Percentiles rank a stretch among this genome's conserved stretches.
phyloP scores from a whole-genome alignment of 2,888 invertebrate species.

The Acrobasis consociella region DNA sequence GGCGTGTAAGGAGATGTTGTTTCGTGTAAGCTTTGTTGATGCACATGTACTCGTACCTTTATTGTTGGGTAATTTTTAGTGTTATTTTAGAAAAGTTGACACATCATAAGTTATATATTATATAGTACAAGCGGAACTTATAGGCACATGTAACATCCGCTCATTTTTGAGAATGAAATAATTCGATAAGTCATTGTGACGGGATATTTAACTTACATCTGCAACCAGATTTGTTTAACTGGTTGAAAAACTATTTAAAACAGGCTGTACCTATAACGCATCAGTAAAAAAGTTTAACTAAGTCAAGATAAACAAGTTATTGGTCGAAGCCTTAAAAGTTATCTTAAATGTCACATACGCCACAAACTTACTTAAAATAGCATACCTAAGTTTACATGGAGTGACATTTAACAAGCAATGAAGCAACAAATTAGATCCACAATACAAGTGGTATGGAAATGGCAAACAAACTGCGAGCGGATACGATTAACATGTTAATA shows the following conservation, averaged over 20 bases:
- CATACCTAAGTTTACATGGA: neutral
- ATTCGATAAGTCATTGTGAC: too few relatives aligned
- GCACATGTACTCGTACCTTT: slow-evolving; percentile 25
- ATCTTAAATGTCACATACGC: neutral
- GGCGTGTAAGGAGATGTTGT: slow-evolving; percentile 45
- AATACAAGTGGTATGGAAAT: slow-evolving; percentile 33
- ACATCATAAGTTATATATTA: too few relatives aligned
- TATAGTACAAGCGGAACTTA: too few relatives aligned
- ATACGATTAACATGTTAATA: slow-evolving; percentile 60
- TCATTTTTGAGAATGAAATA: too few relatives aligned
- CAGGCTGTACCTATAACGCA: too few relatives aligned
- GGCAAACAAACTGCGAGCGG: slow-evolving; percentile 43
- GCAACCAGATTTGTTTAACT: too few relatives aligned
- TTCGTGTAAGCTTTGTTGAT: slow-evolving; percentile 40
- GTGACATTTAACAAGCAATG: slow-evolving; percentile 19
- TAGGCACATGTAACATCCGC: too few relatives aligned
- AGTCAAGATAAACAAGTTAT: too few relatives aligned
- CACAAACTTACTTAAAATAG: neutral
- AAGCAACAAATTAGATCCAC: slow-evolving; percentile 28
- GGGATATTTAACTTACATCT: too few relatives aligned
- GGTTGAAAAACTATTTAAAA: too few relatives aligned
- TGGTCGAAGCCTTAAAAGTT: neutral
- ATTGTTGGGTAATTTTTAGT: slow-evolving; percentile 29
- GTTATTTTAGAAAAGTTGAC: too few relatives aligned
- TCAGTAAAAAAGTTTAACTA: too few relatives aligned